Evolutionary conservation across 2,888 invertebrate species (phyloP), one percentile per base, ranked within the genome.

Genomic region (Cataglyphis cursor): DNA sequence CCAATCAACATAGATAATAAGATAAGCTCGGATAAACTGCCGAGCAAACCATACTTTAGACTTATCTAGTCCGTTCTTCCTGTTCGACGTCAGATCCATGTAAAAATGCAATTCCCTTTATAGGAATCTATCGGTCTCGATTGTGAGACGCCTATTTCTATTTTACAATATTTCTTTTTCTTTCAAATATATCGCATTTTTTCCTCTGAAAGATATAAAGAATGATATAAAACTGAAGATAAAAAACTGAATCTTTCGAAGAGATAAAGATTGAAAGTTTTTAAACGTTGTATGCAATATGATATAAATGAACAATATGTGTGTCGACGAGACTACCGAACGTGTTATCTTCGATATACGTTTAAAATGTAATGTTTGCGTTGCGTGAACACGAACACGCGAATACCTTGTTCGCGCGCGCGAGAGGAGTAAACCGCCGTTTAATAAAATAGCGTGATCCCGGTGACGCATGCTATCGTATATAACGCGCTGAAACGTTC

Each of bases 1-100:
- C 85, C 88, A 85, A 87, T 87, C 89, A 84, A 90, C 82, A 74
- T 82, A 51, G 90, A 90, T 90, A 89, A 90, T 82, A 82, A 86
- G 89, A 91, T 91, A 90, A 89, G 86, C 74, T 44, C 48, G 61
- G 41, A 65, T 70, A n/a, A 24, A 84, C 62, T 75, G 74, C 81
- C 76, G 80, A 74, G n/a, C 80, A 64, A 44, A 51, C 61, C 81
- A 74, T 74, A 75, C 66, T 64, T 76, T 59, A 1, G 68, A 28
- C 24, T 28, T 88, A 83, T 86, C 24, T 15, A 64, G 54, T 82
- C 64, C 64, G 54, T 76, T 88, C 72, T 85, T 81, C 51, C 31
- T 48, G 73, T 65, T 24, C 31, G 75, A 86, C 62, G 75, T 88
- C 81, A 31, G 74, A 82, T 83, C 82, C 80, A 80, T 76, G 76